Conservation (phyloP, 2,113 vertebrate species). For the Chlamydotis undulata region DNA sequence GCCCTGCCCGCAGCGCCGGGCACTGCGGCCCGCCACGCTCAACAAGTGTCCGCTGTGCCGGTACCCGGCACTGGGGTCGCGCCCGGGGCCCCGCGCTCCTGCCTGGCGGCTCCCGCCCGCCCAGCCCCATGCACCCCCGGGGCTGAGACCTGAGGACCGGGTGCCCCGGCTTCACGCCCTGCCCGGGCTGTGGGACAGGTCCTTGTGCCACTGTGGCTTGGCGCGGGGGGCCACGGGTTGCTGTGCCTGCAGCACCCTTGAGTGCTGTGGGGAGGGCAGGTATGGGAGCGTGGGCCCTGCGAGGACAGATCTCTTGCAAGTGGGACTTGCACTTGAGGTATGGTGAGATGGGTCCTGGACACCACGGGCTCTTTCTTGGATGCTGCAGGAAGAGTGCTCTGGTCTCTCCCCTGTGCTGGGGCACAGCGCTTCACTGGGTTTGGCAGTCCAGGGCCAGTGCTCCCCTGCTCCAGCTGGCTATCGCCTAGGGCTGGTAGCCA, state of each 20-base stretch:
- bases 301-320: not conserved
- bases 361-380: rapidly evolving
- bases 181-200: not conserved
- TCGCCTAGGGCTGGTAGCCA: not conserved
- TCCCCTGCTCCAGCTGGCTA: not conserved
- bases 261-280: not conserved
- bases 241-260: not conserved
- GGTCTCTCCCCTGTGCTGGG: rapidly evolving
- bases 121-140: too few relatives aligned
- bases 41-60: slow-evolving; percentile 29
- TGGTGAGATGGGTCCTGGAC: not conserved
- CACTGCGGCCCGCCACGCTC: not conserved
- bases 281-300: rapidly evolving
- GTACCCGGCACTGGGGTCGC: not conserved
- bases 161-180: not conserved
- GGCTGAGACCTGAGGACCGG: rapidly evolving
- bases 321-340: not conserved
- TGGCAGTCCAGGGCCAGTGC: not conserved
- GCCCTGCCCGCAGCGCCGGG: not conserved
- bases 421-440: too few relatives aligned
- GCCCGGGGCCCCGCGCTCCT: not conserved
- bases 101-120: not conserved
- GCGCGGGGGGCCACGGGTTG: not conserved
- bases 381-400: not conserved
- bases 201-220: not conserved